These are phyloP conservation scores for Turritopsis rubra DNA, from an alignment of 30 jellyfish, hydroid and myxozoan species.

Conservation along the genomic window DNA sequence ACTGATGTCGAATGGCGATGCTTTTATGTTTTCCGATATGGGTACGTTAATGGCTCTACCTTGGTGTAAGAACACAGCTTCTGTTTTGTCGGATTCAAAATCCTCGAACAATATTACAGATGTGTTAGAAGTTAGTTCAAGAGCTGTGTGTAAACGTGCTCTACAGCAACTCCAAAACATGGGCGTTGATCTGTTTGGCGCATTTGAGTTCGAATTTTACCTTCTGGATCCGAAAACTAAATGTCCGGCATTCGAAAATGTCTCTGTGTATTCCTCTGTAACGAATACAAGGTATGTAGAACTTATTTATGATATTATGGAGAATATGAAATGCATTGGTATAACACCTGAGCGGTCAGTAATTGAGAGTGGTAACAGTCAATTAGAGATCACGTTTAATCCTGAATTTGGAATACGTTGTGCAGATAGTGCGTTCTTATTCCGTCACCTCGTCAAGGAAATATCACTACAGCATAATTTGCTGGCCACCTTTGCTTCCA, in stretches of 20 bases:
- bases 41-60: constrained; percentile 16
- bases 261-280: not conserved
- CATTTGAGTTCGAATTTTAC: constrained; percentile 32
- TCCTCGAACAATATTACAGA: not conserved
- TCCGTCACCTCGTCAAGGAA: constrained; percentile 8
- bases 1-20: not conserved
- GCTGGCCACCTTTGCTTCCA: constrained; percentile 22
- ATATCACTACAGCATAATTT: not conserved
- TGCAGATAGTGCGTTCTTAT: constrained; percentile 28
- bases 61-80: constrained; percentile 14
- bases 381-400: constrained; percentile 17
- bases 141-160: constrained; percentile 14
- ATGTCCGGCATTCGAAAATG: not conserved
- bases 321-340: constrained; percentile 13
- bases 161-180: not conserved
- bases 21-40: constrained; percentile 14
- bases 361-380: constrained; percentile 29
- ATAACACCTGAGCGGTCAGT: constrained; percentile 23
- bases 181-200: constrained; percentile 21
- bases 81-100: constrained; percentile 14
- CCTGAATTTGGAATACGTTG: constrained; percentile 23
- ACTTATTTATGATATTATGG: constrained; percentile 1
- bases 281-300: constrained; percentile 2
- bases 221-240: not conserved
- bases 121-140: not conserved